Percentiles rank a stretch among this genome's conserved stretches.
These are phyloP conservation scores for Maniola jurtina DNA, from an alignment of 1,140 invertebrate species.

Conservation along the genomic window DNA sequence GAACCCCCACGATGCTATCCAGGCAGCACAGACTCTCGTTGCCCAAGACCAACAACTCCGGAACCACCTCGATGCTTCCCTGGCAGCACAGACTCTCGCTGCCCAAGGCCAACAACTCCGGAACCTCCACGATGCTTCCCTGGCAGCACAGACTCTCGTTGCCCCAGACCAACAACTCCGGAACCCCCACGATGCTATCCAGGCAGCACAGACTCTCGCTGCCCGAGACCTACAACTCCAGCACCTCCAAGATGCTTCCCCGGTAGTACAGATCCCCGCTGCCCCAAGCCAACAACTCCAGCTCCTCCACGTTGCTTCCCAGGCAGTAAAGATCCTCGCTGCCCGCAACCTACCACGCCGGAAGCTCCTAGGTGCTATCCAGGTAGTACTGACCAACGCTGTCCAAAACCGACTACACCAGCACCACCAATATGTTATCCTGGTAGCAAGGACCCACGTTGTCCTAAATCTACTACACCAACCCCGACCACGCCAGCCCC, in stretches of 20 bases:
- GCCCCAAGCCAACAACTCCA: conserved; percentile 34
- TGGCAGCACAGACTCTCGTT: conserved; percentile 66
- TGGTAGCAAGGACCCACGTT: no score
- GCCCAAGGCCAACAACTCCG: conserved; percentile 31
- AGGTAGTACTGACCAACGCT: conserved; percentile 41
- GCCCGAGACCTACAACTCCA: conserved; percentile 20
- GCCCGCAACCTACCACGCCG: conserved; percentile 45
- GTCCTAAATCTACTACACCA: no score
- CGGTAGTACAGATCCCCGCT: conserved; percentile 43
- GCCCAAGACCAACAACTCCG: not conserved
- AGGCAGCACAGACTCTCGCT: conserved; percentile 45
- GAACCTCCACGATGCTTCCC: conserved; percentile 49
- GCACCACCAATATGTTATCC: conserved; percentile 19
- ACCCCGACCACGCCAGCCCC: not conserved
- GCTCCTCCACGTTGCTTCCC: conserved; percentile 42
- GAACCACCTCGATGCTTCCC: conserved; percentile 41
- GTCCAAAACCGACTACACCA: conserved; percentile 46
- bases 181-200: conserved; percentile 45
- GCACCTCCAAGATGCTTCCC: conserved; percentile 46
- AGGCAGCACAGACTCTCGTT: not conserved
- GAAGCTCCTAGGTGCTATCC: conserved; percentile 44
- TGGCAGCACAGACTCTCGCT: conserved; percentile 43
- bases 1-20: not conserved
- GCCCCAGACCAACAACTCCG: conserved; percentile 30
- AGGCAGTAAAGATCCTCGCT: conserved; percentile 41